phyloP scores from a whole-genome alignment of 1,140 invertebrate species.

The Zaprionus davidi region DNA sequence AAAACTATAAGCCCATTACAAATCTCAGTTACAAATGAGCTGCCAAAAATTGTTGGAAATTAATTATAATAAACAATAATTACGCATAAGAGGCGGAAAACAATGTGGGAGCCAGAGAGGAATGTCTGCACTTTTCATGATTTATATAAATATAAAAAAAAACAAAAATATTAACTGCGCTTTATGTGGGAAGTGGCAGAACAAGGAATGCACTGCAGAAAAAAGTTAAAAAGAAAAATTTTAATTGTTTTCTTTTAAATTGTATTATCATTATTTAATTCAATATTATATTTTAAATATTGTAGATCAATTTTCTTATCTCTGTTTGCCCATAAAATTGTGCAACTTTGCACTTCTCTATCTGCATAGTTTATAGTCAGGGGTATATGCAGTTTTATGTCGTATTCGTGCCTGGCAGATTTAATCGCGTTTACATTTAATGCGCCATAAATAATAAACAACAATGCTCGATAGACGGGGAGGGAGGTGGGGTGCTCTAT shows the following conservation, averaged over 20 bases:
- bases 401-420: not conserved
- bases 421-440: constrained; percentile 67
- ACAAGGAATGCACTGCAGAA: not conserved
- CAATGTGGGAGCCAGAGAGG: constrained; percentile 33
- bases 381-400: constrained; percentile 8
- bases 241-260: not conserved
- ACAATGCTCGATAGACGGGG: constrained; percentile 10
- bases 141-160: constrained; percentile 19
- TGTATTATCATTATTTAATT: not conserved
- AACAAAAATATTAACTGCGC: constrained; percentile 8
- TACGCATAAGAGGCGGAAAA: constrained; percentile 46
- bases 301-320: not conserved
- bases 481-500: constrained; percentile 17
- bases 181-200: not conserved
- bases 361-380: not conserved
- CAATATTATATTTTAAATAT: not conserved
- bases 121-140: constrained; percentile 6
- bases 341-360: not conserved
- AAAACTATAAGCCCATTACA: constrained; percentile 53
- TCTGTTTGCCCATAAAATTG: not conserved
- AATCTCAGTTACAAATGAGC: constrained; percentile 74
- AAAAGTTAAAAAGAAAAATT: not conserved
- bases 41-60: constrained; percentile 71
- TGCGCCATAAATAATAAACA: constrained; percentile 74
- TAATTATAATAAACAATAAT: constrained; percentile 70